A percentile compares a stretch with the other conserved stretches of the same genome.
Evolutionary conservation across 1,140 invertebrate genomes (phyloP).

Genomic region (Pseudomyrmex gracilis): DNA sequence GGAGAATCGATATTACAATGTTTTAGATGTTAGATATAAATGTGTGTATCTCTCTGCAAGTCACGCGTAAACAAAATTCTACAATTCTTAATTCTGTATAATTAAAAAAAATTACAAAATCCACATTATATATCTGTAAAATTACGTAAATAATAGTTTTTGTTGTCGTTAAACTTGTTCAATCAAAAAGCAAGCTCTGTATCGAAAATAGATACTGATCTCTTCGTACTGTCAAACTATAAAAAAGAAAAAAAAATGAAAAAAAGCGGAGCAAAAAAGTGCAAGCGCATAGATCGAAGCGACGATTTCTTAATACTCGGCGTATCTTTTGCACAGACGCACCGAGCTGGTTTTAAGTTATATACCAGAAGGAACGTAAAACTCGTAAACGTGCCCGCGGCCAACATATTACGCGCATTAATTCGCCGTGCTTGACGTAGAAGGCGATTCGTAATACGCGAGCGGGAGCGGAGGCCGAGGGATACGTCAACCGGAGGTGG

Average conservation of each 20-base stretch:
- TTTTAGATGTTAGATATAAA: neutral
- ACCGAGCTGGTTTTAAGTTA: slow-evolving; percentile 77
- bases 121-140: too few relatives aligned
- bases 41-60: neutral
- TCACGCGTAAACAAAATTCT: neutral
- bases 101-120: neutral
- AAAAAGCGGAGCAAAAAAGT: slow-evolving; percentile 1
- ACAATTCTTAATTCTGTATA: too few relatives aligned
- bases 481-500: slow-evolving; percentile 61
- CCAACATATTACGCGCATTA: slow-evolving; percentile 84
- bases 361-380: slow-evolving; percentile 75
- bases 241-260: neutral
- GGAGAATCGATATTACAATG: neutral
- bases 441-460: slow-evolving; percentile 80
- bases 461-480: slow-evolving; percentile 61
- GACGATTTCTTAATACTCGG: slow-evolving; percentile 68
- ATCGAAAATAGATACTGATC: too few relatives aligned
- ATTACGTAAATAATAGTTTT: too few relatives aligned
- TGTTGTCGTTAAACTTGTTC: too few relatives aligned
- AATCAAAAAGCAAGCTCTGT: too few relatives aligned
- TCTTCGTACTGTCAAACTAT: too few relatives aligned
- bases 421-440: slow-evolving; percentile 79
- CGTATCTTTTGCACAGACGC: slow-evolving; percentile 67
- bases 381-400: slow-evolving; percentile 81
- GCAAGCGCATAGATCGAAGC: slow-evolving; percentile 9